Evolutionary conservation across 2,113 vertebrate species (phyloP), one percentile per base, ranked within the genome.

Genomic region (Coryphaenoides rupestris): DNA sequence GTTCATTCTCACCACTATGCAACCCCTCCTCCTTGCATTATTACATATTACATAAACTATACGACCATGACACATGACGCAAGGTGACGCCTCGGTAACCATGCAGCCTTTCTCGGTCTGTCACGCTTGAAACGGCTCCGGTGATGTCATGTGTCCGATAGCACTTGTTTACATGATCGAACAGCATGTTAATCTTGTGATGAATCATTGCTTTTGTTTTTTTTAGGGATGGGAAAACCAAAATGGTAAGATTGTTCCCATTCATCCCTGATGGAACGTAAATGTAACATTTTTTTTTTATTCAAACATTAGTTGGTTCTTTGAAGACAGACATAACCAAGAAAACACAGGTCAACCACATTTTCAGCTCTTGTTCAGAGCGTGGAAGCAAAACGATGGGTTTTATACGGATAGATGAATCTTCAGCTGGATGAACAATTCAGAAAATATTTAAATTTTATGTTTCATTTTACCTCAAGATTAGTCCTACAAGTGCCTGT

Each of bases 401-500:
- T 40, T 40, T 40, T 40, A 40, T 60, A 6, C 60, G 65, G 60
- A 49, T 3, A 60, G 7, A 12, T 21, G 14, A 46, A 60, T 62
- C 53, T 12, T 12, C 46, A 55, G 28, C 54, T 55, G 58, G 47
- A 21, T 64, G 65, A 55, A 24, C 19, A 28, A 28, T 17, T 46
- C 40, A 50, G 60, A 79, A 70, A 73, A 67, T 75, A 72, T 50
- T 50, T 50, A 17, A 50, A 45, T 45, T 50, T 50, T 50, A 2
- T 50, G 73, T 84, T 69, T 81, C 56, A 63, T 84, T 68, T 81
- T 87, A 87, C 84, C 85, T 88, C 82, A 84, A 83, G 65, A 68
- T 66, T 75, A 73, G 73, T 82, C 75, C 78, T 80, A 67, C 76
- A 90, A 90, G 89, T 90, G 84, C 85, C 86, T 90, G 75, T 86